Conservation (phyloP, 1,140 invertebrate species). For the Ectropis grisescens region DNA sequence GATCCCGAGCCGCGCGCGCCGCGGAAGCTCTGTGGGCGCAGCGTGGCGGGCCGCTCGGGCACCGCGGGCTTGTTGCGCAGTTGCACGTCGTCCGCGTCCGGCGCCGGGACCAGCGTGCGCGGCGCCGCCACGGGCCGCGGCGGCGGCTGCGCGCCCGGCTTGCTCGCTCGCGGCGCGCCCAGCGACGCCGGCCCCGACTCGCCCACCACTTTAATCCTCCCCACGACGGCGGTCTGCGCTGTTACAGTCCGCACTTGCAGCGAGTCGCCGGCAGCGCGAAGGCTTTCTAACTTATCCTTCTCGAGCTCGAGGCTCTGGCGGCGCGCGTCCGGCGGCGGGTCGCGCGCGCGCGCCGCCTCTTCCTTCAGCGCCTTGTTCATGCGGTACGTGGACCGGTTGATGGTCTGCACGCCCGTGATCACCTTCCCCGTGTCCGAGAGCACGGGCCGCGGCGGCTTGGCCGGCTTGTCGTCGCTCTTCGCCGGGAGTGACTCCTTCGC, state of each 20-base stretch:
- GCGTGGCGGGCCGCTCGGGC: conserved; percentile 78
- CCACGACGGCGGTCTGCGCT: conserved; percentile 40
- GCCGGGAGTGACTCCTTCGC: conserved; percentile 21
- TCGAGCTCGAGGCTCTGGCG: conserved; percentile 63
- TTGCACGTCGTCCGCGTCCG: conserved; percentile 32
- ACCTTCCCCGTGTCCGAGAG: conserved; percentile 56
- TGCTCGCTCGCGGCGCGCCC: conserved; percentile 14
- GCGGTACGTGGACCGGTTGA: conserved; percentile 63
- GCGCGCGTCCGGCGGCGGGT: conserved; percentile 50
- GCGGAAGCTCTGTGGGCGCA: conserved; percentile 73
- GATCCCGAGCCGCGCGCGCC: conserved; percentile 33
- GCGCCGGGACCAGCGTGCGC: conserved; percentile 53
- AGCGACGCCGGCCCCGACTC: conserved; percentile 33
- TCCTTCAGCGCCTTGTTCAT: conserved; percentile 53
- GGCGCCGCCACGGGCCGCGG: conserved; percentile 50
- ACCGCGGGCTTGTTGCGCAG: conserved; percentile 76
- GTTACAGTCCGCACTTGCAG: conserved; percentile 43
- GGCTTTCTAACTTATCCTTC: conserved; percentile 38
- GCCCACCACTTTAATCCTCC: conserved; percentile 41
- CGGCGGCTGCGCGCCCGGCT: conserved; percentile 30
- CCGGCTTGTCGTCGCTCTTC: conserved; percentile 59
- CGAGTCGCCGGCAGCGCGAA: conserved; percentile 23
- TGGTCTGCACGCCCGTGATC: conserved; percentile 62
- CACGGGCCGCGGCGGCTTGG: conserved; percentile 72
- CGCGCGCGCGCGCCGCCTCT: conserved; percentile 37